Conservation (phyloP, 2,888 invertebrate genomes). For the Rugalucina vietnamica region DNA sequence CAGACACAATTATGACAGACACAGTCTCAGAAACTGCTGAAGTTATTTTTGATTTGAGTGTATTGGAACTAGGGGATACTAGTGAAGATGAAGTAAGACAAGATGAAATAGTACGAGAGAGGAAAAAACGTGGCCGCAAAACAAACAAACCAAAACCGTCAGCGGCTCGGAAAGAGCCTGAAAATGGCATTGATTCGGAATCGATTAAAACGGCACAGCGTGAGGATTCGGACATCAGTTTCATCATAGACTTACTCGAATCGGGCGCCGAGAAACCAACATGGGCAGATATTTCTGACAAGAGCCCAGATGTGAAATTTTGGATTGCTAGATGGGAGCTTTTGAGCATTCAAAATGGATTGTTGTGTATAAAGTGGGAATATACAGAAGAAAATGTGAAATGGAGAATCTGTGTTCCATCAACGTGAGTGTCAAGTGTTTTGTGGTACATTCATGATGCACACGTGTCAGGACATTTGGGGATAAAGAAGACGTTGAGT, state of each 20-base stretch:
- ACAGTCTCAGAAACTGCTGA: not conserved
- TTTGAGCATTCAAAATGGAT: constrained; percentile 28
- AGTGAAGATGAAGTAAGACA: not conserved
- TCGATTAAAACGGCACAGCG: not conserved
- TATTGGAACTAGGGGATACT: not conserved
- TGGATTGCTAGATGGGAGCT: constrained; percentile 41
- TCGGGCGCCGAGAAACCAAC: constrained; percentile 6
- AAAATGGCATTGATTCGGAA: not conserved
- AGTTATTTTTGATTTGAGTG: not conserved
- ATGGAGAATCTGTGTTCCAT: no score
- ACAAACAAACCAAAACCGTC: not conserved
- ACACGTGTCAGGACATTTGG: no score
- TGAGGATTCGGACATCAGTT: not conserved
- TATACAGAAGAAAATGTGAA: no score
- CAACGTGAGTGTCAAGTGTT: no score
- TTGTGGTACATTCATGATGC: no score
- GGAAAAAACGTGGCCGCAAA: constrained; percentile 15
- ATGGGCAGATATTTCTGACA: no score
- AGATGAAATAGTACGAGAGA: not conserved
- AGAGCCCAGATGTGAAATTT: constrained; percentile 30
- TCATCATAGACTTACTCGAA: constrained; percentile 9
- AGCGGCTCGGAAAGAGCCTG: not conserved
- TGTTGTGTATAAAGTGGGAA: constrained; percentile 26
- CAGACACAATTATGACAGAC: not conserved
- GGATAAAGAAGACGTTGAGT: no score